A percentile compares a stretch with the other conserved stretches of the same genome.
These are phyloP conservation scores for Leptinotarsa lineolata DNA, from an alignment of 1,140 invertebrate genomes.

Conservation along the genomic window DNA sequence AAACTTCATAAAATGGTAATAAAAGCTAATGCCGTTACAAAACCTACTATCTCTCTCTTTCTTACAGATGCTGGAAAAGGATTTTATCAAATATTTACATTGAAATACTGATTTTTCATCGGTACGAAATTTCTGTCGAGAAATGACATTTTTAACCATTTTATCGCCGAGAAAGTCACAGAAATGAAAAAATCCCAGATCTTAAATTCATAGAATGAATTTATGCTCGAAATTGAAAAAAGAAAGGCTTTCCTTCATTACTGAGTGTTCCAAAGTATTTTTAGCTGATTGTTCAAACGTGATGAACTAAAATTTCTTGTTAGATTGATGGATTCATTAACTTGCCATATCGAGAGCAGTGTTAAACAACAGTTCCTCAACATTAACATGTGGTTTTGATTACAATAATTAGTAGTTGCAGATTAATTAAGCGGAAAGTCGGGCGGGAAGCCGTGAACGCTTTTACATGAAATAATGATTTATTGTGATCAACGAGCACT, in stretches of 20 bases:
- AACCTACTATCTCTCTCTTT: too few relatives aligned
- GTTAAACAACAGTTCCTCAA: constrained; percentile 10
- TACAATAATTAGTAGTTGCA: constrained; percentile 22
- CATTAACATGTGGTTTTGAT: constrained; percentile 15
- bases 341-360: not conserved
- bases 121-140: too few relatives aligned
- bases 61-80: too few relatives aligned
- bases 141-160: too few relatives aligned
- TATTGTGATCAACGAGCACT: constrained; percentile 10
- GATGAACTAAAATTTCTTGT: constrained; percentile 1
- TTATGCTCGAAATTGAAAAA: not conserved
- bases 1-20: too few relatives aligned
- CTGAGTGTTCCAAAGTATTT: not conserved
- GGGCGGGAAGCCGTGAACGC: not conserved
- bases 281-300: not conserved
- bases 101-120: too few relatives aligned
- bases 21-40: too few relatives aligned
- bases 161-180: too few relatives aligned
- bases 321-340: constrained; percentile 6
- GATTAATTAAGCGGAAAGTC: constrained; percentile 16
- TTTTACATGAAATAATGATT: constrained; percentile 14
- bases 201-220: too few relatives aligned
- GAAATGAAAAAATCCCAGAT: too few relatives aligned
- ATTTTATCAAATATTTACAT: too few relatives aligned
- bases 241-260: not conserved